Evolutionary conservation across 23 tunicate species (phyloP).

Genomic region (Trididemnum miniatum): DNA sequence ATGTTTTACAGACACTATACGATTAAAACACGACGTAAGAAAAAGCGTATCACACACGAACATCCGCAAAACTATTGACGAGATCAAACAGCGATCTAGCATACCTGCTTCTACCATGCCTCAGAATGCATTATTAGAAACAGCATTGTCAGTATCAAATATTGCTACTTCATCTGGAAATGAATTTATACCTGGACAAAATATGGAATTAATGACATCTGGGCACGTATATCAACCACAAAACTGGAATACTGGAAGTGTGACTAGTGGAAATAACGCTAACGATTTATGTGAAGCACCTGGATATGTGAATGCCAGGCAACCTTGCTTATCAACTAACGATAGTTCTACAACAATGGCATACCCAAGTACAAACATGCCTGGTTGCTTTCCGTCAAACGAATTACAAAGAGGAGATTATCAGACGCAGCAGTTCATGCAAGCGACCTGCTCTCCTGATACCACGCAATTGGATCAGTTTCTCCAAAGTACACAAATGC

Average conservation of each 20-base stretch:
- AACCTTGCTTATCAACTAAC: background rate
- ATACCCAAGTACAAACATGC: background rate
- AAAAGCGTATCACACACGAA: constrained; percentile 38
- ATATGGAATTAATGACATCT: background rate
- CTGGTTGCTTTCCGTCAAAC: background rate
- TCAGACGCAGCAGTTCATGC: constrained; percentile 11
- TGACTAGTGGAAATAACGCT: background rate
- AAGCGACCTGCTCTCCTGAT: background rate
- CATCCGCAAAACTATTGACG: constrained; percentile 64
- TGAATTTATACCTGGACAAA: constrained; percentile 15
- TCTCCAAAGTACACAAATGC: constrained; percentile 1
- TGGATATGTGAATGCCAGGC: background rate
- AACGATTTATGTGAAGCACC: background rate
- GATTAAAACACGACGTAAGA: background rate
- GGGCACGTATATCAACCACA: background rate
- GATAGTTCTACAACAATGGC: background rate
- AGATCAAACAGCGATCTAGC: constrained; percentile 31
- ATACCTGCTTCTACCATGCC: constrained; percentile 27
- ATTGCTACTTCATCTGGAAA: constrained; percentile 3
- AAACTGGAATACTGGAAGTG: constrained; percentile 9
- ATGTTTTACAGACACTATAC: background rate
- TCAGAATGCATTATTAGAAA: constrained; percentile 38
- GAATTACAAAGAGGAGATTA: background rate
- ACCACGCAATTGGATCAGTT: background rate
- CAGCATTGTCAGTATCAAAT: constrained; percentile 25